Percentiles rank a stretch among this genome's conserved stretches.
Evolutionary conservation across 2,113 vertebrate genomes (phyloP).

Genomic region (Poicephalus gulielmi): DNA sequence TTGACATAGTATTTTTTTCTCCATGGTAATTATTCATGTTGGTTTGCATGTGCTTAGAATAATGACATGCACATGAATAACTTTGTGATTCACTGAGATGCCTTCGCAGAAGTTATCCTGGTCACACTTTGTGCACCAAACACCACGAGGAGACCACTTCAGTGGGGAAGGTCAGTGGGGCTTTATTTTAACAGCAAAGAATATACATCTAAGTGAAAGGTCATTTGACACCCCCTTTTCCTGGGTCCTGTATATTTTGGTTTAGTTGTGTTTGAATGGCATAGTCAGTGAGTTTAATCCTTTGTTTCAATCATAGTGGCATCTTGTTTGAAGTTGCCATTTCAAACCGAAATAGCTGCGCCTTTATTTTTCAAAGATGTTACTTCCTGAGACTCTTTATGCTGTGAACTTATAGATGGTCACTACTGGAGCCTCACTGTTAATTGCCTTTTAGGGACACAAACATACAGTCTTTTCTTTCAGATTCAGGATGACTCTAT

Average conservation of each 20-base stretch:
- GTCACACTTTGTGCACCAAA: background rate
- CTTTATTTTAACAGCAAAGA: background rate
- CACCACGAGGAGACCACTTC: background rate
- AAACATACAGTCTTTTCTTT: slow-evolving; percentile 3
- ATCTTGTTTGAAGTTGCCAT: slow-evolving; percentile 31
- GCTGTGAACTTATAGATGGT: background rate
- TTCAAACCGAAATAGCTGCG: background rate
- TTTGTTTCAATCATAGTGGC: slow-evolving; percentile 43
- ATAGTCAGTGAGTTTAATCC: slow-evolving; percentile 11
- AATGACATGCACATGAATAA: slow-evolving; percentile 42
- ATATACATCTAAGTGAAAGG: background rate
- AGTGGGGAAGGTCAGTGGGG: rapidly evolving
- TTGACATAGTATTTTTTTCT: background rate
- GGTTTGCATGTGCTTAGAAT: slow-evolving; percentile 7
- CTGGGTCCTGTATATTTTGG: slow-evolving; percentile 33
- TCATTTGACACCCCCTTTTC: background rate
- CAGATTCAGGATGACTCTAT: background rate
- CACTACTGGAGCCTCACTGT: slow-evolving; percentile 19
- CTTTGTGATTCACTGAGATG: slow-evolving; percentile 57
- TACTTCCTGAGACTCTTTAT: slow-evolving; percentile 38
- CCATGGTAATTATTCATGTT: background rate
- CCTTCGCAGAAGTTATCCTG: slow-evolving; percentile 52
- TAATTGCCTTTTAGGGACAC: slow-evolving; percentile 31
- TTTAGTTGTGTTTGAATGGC: background rate
- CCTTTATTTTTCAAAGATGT: slow-evolving; percentile 36